Percentiles rank a stretch among this genome's conserved stretches.
phyloP scores from a whole-genome alignment of 2,888 invertebrate species.

The Lobophora halterata region DNA sequence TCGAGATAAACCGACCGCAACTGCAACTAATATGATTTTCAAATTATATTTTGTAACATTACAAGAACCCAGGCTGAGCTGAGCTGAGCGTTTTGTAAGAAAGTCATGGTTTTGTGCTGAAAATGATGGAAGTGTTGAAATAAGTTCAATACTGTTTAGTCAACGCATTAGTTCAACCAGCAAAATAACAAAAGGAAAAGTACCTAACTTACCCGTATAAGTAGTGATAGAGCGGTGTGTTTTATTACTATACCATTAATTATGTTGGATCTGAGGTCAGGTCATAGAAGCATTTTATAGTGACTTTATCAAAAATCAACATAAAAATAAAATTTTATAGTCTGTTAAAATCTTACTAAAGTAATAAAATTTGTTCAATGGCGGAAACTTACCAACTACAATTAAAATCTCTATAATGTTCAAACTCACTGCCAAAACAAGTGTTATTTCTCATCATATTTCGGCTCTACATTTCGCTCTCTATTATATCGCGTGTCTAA shows the following conservation, averaged over 20 bases:
- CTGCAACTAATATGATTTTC: slow-evolving; percentile 47
- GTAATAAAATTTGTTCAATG: too few species aligned
- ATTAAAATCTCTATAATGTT: too few species aligned
- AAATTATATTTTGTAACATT: slow-evolving; percentile 44
- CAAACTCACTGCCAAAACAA: too few species aligned
- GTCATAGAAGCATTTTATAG: too few species aligned
- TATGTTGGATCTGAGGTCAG: too few species aligned
- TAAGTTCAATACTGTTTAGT: slow-evolving; percentile 15
- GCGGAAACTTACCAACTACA: too few species aligned
- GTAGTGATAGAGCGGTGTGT: too few species aligned
- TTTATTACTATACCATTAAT: too few species aligned
- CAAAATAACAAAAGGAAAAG: too few species aligned
- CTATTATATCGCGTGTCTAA: slow-evolving; percentile 28
- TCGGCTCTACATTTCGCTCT: slow-evolving; percentile 12
- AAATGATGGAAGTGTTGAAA: slow-evolving; percentile 30
- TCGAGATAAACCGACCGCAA: slow-evolving; percentile 37
- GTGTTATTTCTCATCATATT: slow-evolving; percentile 10
- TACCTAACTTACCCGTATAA: too few species aligned
- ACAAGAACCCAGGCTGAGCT: slow-evolving; percentile 35
- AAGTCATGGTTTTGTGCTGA: slow-evolving; percentile 38
- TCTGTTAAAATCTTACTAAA: slow-evolving; percentile 2
- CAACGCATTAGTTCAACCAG: slow-evolving; percentile 12
- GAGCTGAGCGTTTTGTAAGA: slow-evolving; percentile 41
- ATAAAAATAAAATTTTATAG: too few species aligned
- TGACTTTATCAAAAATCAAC: too few species aligned